Conservation (phyloP, 2,797 vertebrate genomes). For the Sarcoramphus papa region DNA sequence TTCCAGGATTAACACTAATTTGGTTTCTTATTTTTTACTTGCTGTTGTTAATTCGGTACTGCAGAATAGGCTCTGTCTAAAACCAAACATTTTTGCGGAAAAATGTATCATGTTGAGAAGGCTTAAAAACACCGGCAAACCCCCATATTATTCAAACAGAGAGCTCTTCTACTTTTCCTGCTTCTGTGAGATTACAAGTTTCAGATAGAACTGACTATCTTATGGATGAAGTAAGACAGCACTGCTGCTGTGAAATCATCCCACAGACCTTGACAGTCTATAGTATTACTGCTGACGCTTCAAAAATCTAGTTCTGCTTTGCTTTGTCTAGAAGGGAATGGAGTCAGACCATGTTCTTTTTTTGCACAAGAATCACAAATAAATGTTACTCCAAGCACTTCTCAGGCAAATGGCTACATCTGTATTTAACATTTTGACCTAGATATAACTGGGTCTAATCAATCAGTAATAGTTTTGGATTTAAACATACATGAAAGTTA, state of each 20-base stretch:
- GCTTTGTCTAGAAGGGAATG: neutral
- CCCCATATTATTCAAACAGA: neutral
- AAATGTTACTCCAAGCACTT: neutral
- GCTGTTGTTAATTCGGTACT: neutral
- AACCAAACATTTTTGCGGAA: neutral
- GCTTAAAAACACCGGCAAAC: neutral
- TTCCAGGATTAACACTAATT: neutral
- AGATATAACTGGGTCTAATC: neutral
- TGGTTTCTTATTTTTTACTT: neutral
- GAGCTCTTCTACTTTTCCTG: neutral
- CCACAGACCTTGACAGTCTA: neutral
- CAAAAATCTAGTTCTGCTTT: neutral
- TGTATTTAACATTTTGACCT: neutral
- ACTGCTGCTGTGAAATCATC: neutral
- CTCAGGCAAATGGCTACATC: neutral
- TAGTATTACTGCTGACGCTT: neutral
- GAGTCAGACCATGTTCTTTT: neutral
- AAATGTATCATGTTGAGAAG: neutral
- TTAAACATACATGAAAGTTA: neutral
- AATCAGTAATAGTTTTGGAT: neutral
- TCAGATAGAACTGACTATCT: neutral
- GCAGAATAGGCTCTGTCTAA: neutral
- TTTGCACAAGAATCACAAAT: neutral
- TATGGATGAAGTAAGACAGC: neutral
- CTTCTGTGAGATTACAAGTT: neutral